Evolutionary conservation across 2,113 vertebrate genomes (phyloP), one percentile per base, ranked within the genome.

Genomic region (Catharus minimus): DNA sequence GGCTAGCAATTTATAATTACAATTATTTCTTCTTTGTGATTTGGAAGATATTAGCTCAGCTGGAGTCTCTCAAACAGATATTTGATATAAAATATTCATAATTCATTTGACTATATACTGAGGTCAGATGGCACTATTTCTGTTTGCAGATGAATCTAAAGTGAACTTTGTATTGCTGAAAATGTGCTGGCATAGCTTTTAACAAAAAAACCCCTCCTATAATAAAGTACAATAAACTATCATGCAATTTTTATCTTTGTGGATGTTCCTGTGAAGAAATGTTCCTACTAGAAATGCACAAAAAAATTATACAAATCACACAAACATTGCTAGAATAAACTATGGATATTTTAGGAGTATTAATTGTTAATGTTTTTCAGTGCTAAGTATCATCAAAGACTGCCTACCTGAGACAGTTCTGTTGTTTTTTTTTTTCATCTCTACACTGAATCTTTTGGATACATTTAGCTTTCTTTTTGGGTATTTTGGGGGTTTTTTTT

Each of bases 141-240:
- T 82, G n/a, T 85, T 89, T 89, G 52, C 22, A 88, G 47, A 60
- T 52, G 27, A 92, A 81, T 68, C 41, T 78, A 49, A 88, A 92
- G 18, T 61, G 68, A 95, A 44, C 3, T 88, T 77, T 68, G 36
- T n/a, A 47, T 53, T 75, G 20, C 33, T 85, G n/a, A 77, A 92
- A 80, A 77, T 60, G 23, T 78, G 32, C 53, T 75, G 57, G 22
- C 26, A 62, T 53, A 62, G 36, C 36, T 88, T 93, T 95, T 69
- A 86, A 55, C 16, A 71, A 74, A 88, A 76, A 26, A 50, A 15
- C 1, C 10, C 10, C 0, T 32, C 22, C 32, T 56, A 50, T 18
- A 85, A 83, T n/a, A 64, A 82, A 66, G 43, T 44, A 67, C 20
- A 38, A 20, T 60, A 72, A 72, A 68, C 5, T 52, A 71, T 44